Evolutionary conservation across 2,113 vertebrate species (phyloP).

Genomic region (Pyrgilauda ruficollis): DNA sequence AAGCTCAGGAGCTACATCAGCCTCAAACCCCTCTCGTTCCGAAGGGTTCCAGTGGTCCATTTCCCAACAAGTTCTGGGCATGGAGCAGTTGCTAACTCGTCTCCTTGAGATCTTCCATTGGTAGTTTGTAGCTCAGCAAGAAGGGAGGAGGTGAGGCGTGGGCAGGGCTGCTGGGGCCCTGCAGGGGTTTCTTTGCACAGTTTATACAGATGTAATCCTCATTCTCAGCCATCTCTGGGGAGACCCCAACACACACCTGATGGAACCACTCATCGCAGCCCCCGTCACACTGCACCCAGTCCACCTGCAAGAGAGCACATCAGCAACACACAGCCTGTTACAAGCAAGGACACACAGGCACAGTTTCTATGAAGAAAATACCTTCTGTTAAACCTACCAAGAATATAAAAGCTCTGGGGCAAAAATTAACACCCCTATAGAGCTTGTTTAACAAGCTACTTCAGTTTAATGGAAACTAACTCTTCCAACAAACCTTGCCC

Average conservation of each 20-base stretch:
- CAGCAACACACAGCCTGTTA: background rate
- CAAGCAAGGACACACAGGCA: background rate
- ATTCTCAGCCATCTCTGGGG: conserved; percentile 97
- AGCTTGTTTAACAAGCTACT: background rate
- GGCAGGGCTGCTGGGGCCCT: conserved; percentile 74
- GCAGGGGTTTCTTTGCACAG: conserved; percentile 85
- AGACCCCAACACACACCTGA: conserved; percentile 95
- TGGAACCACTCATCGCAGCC: conserved; percentile 99
- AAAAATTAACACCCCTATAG: background rate
- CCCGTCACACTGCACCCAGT: conserved; percentile 99
- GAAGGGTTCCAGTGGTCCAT: conserved; percentile 66
- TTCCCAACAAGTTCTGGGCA: conserved; percentile 57
- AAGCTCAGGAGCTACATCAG: conserved; percentile 60
- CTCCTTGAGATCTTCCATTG: conserved; percentile 82
- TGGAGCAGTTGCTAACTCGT: conserved; percentile 82
- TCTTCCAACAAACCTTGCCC: background rate
- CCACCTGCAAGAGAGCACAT: conserved; percentile 85
- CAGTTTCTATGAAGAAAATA: rapidly evolving
- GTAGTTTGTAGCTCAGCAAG: conserved; percentile 77
- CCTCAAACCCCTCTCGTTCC: conserved; percentile 58
- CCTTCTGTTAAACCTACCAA: background rate
- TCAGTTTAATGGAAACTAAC: background rate
- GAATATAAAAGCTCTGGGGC: background rate
- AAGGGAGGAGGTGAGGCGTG: conserved; percentile 72
- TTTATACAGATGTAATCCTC: conserved; percentile 97